A percentile compares a stretch with the other conserved stretches of the same genome.
Evolutionary conservation across 92 coral and sea anemone species (phyloP).

Genomic region (Bergia puertoricense): DNA sequence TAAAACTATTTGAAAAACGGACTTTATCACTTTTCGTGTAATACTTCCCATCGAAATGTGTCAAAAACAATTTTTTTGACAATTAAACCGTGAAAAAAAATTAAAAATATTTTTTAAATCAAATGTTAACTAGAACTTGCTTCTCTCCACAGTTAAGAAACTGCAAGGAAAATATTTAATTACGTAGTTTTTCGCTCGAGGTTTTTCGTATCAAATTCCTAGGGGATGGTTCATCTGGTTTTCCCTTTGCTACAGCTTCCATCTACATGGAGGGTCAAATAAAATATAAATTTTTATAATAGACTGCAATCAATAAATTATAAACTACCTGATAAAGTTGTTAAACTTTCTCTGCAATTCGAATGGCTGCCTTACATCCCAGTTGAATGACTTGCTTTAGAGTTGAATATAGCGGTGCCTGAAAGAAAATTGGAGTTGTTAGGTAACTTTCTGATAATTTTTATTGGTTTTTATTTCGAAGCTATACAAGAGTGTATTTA

Average conservation of each 20-base stretch:
- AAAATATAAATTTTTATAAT: not conserved
- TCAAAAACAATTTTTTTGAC: no score
- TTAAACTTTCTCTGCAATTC: conserved; percentile 90
- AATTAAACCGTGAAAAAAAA: no score
- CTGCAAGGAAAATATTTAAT: no score
- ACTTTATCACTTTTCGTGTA: no score
- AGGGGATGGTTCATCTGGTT: no score
- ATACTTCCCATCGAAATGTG: no score
- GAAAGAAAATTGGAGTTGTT: conserved; percentile 7
- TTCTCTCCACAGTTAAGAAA: no score
- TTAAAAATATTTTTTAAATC: no score
- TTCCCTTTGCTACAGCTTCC: not conserved
- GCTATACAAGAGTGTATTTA: not conserved
- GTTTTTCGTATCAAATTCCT: no score
- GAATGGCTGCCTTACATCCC: conserved; percentile 93
- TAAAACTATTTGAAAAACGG: no score
- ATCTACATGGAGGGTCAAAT: not conserved
- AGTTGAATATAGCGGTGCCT: conserved; percentile 92
- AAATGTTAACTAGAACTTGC: no score
- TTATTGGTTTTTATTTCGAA: not conserved
- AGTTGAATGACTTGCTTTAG: conserved; percentile 80
- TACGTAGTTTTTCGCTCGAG: no score
- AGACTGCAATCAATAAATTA: not conserved
- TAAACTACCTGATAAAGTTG: conserved; percentile 16
- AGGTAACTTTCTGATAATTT: not conserved